Base-by-base conservation (phyloP, 2,113 vertebrate species). In the Gavialis gangeticus region DNA sequence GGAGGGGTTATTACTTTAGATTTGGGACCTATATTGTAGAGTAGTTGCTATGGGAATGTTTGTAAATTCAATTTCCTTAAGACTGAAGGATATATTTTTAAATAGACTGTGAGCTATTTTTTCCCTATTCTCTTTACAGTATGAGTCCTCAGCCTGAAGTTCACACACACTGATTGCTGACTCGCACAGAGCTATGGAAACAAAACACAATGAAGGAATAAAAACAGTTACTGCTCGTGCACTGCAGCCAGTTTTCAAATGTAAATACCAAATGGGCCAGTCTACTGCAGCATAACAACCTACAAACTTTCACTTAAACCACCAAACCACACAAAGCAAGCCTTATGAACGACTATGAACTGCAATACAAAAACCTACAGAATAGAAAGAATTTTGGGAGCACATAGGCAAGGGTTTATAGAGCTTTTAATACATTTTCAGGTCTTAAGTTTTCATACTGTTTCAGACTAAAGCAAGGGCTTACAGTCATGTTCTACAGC, bases 401-500 rank as follows among this genome's bases (percentile, higher is more conserved):
- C 17, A 67, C 18, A 34, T 21, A 25, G 22, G 30, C 16, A 55
- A 15, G 25, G 75, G 46, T 27, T 34, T n/a, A 54, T 46, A 76
- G 25, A 15, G 27, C 54, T 76, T 37, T 28, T 55, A 76, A 56
- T 9, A 30, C 9, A 85, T 77, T 4, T 25, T 89, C 76, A 92
- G 73, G 78, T 84, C 85, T 71, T 30, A 22, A 58, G 90, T 75
- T 89, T 94, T 62, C 89, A 96, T 88, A 85, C 17, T 91, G 87
- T 19, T 13, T 92, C 63, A 57, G 85, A 93, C 93, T 91, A 77
- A 92, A 91, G 91, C 79, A 85, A 90, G 56, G 84, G 84, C 88
- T 95, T 80, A 73, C 57, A 95, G 94, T 79, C 28, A 90, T 5
- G 12, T 85, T 84, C 75, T 75, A 82, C 78, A 95, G 93, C 90